Percentiles rank a stretch among this genome's conserved stretches.
Conservation (phyloP, 2,113 vertebrate genomes). For the Anthoscopus minutus region DNA sequence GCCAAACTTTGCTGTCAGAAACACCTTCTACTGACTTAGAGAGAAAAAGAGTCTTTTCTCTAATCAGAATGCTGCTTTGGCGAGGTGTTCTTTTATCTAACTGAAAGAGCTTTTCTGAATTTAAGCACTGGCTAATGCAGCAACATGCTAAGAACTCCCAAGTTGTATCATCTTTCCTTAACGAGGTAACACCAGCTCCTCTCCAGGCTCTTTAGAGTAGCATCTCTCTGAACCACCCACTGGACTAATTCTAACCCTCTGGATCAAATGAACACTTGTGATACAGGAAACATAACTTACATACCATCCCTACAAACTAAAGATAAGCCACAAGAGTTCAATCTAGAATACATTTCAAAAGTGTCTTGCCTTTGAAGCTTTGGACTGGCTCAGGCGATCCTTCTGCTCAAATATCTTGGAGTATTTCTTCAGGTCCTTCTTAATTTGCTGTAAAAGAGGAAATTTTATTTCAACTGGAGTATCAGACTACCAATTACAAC, state of each 20-base stretch:
- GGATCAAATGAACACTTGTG: not conserved
- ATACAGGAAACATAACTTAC: not conserved
- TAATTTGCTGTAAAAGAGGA: slow-evolving; percentile 82
- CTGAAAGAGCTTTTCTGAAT: not conserved
- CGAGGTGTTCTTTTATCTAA: not conserved
- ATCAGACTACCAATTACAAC: not conserved
- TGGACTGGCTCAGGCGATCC: slow-evolving; percentile 96
- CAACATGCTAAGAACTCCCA: not conserved
- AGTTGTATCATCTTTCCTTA: not conserved
- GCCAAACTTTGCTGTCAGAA: not conserved
- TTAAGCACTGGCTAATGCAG: not conserved
- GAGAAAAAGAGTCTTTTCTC: not conserved
- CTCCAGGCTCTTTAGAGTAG: not conserved
- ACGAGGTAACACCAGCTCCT: not conserved
- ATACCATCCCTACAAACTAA: not conserved
- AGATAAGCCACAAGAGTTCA: not conserved
- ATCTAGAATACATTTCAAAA: not conserved
- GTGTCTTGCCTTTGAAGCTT: slow-evolving; percentile 91
- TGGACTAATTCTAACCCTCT: not conserved
- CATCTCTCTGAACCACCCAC: not conserved
- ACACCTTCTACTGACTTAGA: not conserved
- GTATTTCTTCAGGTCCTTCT: slow-evolving; percentile 98
- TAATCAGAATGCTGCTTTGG: not conserved
- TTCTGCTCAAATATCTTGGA: slow-evolving; percentile 99
- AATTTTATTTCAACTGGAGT: not conserved